phyloP scores from a whole-genome alignment of 2,797 vertebrate species.

The Tamandua tetradactyla region DNA sequence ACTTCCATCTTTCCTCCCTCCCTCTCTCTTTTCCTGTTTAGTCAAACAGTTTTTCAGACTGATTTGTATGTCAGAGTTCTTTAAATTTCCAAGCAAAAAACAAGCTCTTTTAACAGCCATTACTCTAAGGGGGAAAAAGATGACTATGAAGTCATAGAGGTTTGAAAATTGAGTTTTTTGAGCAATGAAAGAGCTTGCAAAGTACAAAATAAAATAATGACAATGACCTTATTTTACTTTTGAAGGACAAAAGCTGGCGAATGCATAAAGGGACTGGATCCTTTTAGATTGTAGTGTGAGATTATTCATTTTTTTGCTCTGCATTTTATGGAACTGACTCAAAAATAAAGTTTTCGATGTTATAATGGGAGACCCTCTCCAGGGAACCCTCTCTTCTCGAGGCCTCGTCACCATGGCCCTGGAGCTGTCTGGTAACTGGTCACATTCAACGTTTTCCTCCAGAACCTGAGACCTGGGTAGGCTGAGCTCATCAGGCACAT shows the following conservation, averaged over 20 bases:
- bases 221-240: conserved; percentile 15
- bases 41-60: conserved; percentile 5
- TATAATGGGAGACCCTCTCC: neutral
- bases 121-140: neutral
- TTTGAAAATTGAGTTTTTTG: conserved; percentile 21
- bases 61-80: neutral
- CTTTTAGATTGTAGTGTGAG: neutral
- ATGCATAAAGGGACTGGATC: neutral
- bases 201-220: conserved; percentile 35
- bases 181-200: neutral
- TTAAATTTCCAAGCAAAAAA: conserved; percentile 18
- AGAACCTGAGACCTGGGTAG: neutral
- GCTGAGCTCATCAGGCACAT: neutral
- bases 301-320: neutral
- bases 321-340: neutral
- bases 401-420: neutral
- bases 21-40: neutral
- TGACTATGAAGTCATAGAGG: neutral
- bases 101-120: neutral
- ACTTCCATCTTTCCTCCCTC: rapidly evolving
- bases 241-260: conserved; percentile 5
- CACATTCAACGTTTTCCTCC: neutral
- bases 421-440: neutral
- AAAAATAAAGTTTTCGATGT: neutral
- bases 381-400: neutral